Evolutionary conservation across 2,113 vertebrate species (phyloP).

Genomic region (Nanger granti): DNA sequence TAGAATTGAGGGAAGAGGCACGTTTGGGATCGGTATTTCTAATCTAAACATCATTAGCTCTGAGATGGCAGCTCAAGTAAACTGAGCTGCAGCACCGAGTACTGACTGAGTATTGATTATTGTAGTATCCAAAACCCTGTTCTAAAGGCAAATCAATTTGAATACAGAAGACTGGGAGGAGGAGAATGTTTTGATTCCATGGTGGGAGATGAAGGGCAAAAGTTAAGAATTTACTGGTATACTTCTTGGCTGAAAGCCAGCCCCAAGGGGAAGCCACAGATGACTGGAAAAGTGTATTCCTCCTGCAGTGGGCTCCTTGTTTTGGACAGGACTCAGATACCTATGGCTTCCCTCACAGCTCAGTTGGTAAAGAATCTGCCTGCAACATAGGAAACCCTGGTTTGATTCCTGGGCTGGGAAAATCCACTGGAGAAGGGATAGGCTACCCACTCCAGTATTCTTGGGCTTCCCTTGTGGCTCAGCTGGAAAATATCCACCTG

Average conservation of each 20-base stretch:
- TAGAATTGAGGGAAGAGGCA: background rate
- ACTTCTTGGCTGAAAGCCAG: background rate
- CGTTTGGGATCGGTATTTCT: fast-evolving
- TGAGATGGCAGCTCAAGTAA: background rate
- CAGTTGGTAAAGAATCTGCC: background rate
- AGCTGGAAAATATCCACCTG: background rate
- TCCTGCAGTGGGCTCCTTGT: background rate
- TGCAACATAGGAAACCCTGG: background rate
- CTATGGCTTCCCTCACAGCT: background rate
- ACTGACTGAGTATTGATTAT: background rate
- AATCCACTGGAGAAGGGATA: background rate
- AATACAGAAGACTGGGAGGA: background rate
- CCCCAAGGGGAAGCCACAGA: no score
- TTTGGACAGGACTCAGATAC: background rate
- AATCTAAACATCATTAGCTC: background rate
- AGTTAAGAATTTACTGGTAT: background rate
- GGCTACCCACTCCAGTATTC: background rate
- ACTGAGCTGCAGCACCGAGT: background rate
- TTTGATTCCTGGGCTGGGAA: background rate
- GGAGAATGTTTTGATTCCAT: background rate
- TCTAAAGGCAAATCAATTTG: background rate
- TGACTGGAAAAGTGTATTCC: background rate
- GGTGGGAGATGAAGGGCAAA: background rate
- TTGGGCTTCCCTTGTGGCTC: background rate
- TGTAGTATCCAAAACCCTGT: background rate